Evolutionary conservation across 2,888 invertebrate genomes (phyloP).

Genomic region (Cepaea hortensis): DNA sequence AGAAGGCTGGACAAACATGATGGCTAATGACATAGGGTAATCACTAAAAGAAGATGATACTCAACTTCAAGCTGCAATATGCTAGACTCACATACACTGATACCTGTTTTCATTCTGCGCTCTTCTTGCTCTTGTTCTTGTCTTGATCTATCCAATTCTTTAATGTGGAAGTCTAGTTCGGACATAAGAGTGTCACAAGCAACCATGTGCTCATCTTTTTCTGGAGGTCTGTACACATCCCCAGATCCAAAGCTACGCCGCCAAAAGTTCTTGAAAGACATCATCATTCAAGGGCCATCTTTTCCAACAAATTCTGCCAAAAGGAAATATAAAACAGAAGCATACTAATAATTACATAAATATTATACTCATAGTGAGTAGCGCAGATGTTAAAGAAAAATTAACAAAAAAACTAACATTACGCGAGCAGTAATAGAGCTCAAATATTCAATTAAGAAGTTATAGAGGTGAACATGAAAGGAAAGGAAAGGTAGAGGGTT

Average conservation of each 20-base stretch:
- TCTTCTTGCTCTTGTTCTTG: conserved; percentile 63
- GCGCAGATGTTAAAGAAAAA: too few relatives aligned
- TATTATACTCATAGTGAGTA: not conserved
- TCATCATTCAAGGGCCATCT: conserved; percentile 27
- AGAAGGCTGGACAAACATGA: too few relatives aligned
- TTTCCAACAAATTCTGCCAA: not conserved
- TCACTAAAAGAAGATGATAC: too few relatives aligned
- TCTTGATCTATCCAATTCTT: conserved; percentile 61
- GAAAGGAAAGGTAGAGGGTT: too few relatives aligned
- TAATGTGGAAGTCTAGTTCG: conserved; percentile 67
- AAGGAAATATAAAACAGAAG: not conserved
- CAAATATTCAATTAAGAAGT: too few relatives aligned
- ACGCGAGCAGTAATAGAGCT: too few relatives aligned
- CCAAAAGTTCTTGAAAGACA: conserved; percentile 42
- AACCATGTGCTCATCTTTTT: conserved; percentile 60
- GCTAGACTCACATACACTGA: not conserved
- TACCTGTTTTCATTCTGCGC: conserved; percentile 54
- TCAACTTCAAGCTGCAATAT: not conserved
- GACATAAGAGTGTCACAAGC: conserved; percentile 66
- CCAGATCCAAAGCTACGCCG: conserved; percentile 38
- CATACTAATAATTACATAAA: not conserved
- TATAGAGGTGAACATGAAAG: too few relatives aligned
- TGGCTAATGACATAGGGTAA: too few relatives aligned
- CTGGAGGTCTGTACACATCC: conserved; percentile 55
- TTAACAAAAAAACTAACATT: too few relatives aligned